Evolutionary conservation across 2,888 invertebrate species (phyloP).

Genomic region (Dusona sp.): DNA sequence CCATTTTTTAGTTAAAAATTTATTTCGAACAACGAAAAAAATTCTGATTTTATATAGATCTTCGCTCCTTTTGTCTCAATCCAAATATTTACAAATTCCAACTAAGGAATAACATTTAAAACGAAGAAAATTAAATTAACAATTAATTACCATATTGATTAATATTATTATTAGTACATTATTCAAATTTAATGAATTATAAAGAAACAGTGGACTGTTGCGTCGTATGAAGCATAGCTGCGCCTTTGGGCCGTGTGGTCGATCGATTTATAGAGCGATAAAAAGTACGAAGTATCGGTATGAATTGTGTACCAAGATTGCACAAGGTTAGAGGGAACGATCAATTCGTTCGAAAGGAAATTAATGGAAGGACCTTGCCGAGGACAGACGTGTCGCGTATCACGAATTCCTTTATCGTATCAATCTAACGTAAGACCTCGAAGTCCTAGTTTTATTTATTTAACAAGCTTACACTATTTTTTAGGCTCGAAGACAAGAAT

Average conservation of each 20-base stretch:
- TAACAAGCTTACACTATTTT: neutral
- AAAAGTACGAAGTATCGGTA: neutral
- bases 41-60: too few relatives aligned
- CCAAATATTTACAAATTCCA: too few relatives aligned
- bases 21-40: neutral
- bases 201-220: neutral
- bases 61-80: too few relatives aligned
- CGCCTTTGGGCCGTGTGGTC: constrained; percentile 16
- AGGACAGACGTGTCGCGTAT: constrained; percentile 26
- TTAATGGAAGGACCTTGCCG: constrained; percentile 52
- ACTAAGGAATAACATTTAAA: too few relatives aligned
- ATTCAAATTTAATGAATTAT: too few relatives aligned
- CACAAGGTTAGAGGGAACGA: constrained; percentile 48
- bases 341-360: constrained; percentile 46
- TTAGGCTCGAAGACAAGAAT: neutral
- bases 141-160: too few relatives aligned
- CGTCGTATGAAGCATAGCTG: neutral
- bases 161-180: too few relatives aligned
- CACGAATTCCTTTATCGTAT: constrained; percentile 28
- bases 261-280: constrained; percentile 34
- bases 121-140: neutral
- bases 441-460: neutral
- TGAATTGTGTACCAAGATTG: constrained; percentile 19
- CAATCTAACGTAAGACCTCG: constrained; percentile 23
- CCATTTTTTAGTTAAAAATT: too few relatives aligned